These are phyloP conservation scores for Pterois miles DNA, from an alignment of 2,797 vertebrate species.

Conservation along the genomic window DNA sequence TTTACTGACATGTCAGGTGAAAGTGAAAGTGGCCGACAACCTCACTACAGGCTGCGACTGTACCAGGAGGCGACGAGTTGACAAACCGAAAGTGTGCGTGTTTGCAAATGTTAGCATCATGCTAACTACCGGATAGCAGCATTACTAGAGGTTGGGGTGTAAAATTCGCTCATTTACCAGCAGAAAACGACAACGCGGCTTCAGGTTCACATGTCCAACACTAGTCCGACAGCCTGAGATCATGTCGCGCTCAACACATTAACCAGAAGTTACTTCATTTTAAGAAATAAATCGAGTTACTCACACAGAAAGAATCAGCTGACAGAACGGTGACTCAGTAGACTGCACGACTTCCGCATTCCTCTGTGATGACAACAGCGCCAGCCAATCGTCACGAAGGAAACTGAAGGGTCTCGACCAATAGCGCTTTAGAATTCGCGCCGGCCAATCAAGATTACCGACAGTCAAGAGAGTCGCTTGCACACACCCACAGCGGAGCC, in stretches of 20 bases:
- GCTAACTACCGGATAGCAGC: constrained; percentile 71
- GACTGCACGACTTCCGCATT: constrained; percentile 86
- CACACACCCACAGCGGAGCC: constrained; percentile 82
- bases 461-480: constrained; percentile 22
- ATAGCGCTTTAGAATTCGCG: constrained; percentile 10
- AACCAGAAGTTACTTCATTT: constrained; percentile 57
- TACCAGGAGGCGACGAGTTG: constrained; percentile 5
- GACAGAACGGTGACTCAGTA: constrained; percentile 90
- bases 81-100: constrained; percentile 53
- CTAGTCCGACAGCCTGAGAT: not conserved
- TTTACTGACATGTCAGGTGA: constrained; percentile 24
- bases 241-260: constrained; percentile 19
- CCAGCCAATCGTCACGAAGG: constrained; percentile 61
- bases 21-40: constrained; percentile 63
- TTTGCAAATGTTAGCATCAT: constrained; percentile 52
- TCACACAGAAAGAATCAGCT: constrained; percentile 89
- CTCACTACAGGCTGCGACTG: not conserved
- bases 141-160: constrained; percentile 15
- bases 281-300: constrained; percentile 81
- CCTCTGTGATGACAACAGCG: constrained; percentile 70
- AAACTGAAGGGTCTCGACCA: constrained; percentile 32
- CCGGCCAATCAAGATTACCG: constrained; percentile 61
- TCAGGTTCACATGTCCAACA: constrained; percentile 1
- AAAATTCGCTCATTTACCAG: not conserved
- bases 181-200: constrained; percentile 39